Conservation (phyloP, 2,113 vertebrate genomes). For the Poeciliopsis turrubarensis region DNA sequence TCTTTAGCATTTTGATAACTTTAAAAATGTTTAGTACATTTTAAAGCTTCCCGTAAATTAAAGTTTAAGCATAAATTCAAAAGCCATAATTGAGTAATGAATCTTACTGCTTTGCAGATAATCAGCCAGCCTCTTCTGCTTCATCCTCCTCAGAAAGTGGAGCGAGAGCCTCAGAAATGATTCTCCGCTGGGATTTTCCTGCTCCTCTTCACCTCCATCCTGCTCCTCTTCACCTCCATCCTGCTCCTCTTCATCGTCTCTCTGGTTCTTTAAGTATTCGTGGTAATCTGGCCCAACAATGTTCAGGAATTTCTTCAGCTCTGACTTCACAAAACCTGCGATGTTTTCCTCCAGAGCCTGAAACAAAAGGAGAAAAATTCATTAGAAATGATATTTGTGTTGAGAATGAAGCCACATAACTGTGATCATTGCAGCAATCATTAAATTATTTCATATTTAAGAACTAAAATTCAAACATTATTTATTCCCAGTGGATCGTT, state of each 20-base stretch:
- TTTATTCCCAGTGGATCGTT: too few relatives aligned
- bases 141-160: not conserved
- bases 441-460: not conserved
- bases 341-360: conserved; percentile 22
- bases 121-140: conserved; percentile 1
- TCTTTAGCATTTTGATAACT: too few relatives aligned
- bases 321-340: not conserved
- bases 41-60: too few relatives aligned
- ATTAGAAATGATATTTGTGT: not conserved
- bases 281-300: not conserved
- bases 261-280: not conserved
- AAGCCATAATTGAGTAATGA: too few relatives aligned
- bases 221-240: not conserved
- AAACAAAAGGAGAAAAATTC: not conserved
- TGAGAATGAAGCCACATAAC: not conserved
- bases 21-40: too few relatives aligned
- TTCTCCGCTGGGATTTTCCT: not conserved
- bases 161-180: not conserved
- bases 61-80: too few relatives aligned
- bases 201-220: not conserved
- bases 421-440: not conserved
- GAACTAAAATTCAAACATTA: too few relatives aligned
- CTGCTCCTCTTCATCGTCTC: not conserved
- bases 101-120: not conserved
- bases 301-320: not conserved